phyloP scores from a whole-genome alignment of 1,140 invertebrate genomes.

The Drosophila erecta region DNA sequence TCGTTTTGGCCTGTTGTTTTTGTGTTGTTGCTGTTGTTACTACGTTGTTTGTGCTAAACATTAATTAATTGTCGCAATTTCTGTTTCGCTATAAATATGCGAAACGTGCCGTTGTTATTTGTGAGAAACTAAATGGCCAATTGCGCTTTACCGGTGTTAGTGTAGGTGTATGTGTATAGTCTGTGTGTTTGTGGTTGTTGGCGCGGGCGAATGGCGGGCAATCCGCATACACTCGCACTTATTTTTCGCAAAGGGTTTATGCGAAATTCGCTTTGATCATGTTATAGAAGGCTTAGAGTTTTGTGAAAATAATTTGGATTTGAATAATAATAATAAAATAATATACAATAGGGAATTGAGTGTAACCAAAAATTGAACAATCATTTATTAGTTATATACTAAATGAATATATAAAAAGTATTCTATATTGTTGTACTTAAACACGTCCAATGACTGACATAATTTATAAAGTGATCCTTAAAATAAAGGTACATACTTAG shows the following conservation, averaged over 20 bases:
- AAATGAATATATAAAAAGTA: too few relatives aligned
- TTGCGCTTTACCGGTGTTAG: slow-evolving; percentile 52
- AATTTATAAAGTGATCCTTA: too few relatives aligned
- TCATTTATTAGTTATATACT: too few relatives aligned
- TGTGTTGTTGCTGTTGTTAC: slow-evolving; percentile 16
- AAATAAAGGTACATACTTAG: too few relatives aligned
- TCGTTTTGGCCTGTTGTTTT: slow-evolving; percentile 23
- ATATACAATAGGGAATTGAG: too few relatives aligned
- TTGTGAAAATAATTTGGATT: too few relatives aligned
- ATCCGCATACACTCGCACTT: slow-evolving; percentile 10
- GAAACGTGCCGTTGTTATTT: slow-evolving; percentile 37
- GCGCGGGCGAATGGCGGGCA: slow-evolving; percentile 75
- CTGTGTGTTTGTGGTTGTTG: slow-evolving; percentile 32
- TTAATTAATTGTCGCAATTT: slow-evolving; percentile 54
- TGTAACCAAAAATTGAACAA: too few relatives aligned
- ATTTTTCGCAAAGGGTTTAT: slow-evolving; percentile 36
- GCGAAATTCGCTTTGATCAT: slow-evolving; percentile 14
- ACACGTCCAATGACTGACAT: too few relatives aligned
- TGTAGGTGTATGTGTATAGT: slow-evolving; percentile 2
- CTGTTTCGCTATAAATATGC: slow-evolving; percentile 39
- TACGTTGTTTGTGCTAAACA: slow-evolving; percentile 50
- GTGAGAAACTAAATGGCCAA: slow-evolving; percentile 39
- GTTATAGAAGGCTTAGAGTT: background rate
- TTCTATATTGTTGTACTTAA: too few relatives aligned
- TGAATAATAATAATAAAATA: too few relatives aligned